phyloP scores from a whole-genome alignment of 2,888 invertebrate genomes.

The Protophormia terraenovae region DNA sequence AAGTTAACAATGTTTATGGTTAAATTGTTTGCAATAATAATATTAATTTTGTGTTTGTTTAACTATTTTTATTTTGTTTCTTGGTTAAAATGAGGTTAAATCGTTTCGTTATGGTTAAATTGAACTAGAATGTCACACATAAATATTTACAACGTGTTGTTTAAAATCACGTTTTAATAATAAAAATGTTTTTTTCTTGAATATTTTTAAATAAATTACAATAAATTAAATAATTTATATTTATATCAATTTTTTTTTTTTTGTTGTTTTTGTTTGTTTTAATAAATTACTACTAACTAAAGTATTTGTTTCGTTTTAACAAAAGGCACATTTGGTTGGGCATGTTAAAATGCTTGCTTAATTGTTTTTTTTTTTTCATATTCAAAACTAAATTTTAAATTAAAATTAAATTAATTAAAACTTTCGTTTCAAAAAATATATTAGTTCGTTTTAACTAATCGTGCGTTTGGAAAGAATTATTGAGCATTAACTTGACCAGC shows the following conservation, averaged over 20 bases:
- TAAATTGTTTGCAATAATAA: not conserved
- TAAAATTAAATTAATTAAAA: not conserved
- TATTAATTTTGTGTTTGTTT: no score
- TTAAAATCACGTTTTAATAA: conserved; percentile 35
- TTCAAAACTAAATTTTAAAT: not conserved
- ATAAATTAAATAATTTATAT: conserved; percentile 45
- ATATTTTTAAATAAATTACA: conserved; percentile 49
- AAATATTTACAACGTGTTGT: not conserved
- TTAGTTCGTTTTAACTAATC: not conserved
- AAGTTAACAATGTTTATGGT: not conserved
- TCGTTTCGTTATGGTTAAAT: conserved; percentile 38
- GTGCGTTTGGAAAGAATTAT: no score
- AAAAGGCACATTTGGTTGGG: conserved; percentile 75
- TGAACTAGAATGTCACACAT: conserved; percentile 65
- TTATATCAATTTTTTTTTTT: not conserved
- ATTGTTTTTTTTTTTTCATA: no score
- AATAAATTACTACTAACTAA: conserved; percentile 79
- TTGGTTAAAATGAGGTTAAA: conserved; percentile 48
- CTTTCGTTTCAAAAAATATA: not conserved
- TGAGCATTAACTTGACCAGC: conserved; percentile 83
- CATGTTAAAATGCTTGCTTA: conserved; percentile 66
- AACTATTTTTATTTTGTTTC: not conserved
- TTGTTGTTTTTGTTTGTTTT: conserved; percentile 19
- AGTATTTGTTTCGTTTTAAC: conserved; percentile 65
- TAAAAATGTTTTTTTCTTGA: conserved; percentile 9